A percentile compares a stretch with the other conserved stretches of the same genome.
Evolutionary conservation across 2,797 vertebrate species (phyloP).

Genomic region (Uromys caudimaculatus): DNA sequence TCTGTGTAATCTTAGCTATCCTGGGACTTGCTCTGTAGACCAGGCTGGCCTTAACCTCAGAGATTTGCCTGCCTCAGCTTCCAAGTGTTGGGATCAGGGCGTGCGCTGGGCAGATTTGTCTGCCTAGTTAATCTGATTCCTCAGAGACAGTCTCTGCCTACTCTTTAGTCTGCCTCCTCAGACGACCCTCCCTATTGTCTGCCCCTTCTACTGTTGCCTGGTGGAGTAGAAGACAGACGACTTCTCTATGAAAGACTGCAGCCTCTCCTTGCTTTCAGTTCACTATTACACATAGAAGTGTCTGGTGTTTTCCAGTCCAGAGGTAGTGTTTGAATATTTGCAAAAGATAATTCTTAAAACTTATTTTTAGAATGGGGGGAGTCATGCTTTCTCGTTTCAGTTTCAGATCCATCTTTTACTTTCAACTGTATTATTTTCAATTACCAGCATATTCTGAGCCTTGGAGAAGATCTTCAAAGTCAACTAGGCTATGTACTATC

Average conservation of each 20-base stretch:
- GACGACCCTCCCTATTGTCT: neutral
- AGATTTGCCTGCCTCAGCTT: neutral
- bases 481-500: neutral
- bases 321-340: neutral
- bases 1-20: neutral
- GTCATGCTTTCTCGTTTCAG: constrained; percentile 6
- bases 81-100: neutral
- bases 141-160: neutral
- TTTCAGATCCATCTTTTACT: neutral
- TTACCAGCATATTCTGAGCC: neutral
- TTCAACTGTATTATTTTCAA: neutral
- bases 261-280: constrained; percentile 18
- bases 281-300: neutral
- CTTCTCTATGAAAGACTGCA: neutral
- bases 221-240: neutral
- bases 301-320: neutral
- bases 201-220: neutral
- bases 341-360: constrained; percentile 20
- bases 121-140: neutral
- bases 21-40: neutral
- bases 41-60: neutral
- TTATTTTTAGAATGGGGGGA: neutral
- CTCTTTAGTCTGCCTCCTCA: neutral
- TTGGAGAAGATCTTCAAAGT: neutral
- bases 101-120: neutral